Evolutionary conservation across 2,113 vertebrate species (phyloP), one percentile per base, ranked within the genome.

Genomic region (Copsychus sechellarum): DNA sequence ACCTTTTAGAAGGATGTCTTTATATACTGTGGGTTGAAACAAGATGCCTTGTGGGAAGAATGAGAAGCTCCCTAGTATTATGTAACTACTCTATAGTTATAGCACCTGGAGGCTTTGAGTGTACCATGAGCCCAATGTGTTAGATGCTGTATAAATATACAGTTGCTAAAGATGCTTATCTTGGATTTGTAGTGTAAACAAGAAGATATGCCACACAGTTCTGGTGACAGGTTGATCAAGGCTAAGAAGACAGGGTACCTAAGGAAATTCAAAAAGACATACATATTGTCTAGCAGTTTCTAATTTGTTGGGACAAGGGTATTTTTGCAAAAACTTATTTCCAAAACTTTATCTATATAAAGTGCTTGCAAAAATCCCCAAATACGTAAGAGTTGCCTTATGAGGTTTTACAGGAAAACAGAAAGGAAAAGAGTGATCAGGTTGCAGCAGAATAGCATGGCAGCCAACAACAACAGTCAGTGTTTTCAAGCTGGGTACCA

Each of bases 121-220:
- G 17, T 56, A 61, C 81, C 69, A 53, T 60, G n/a, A 86, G 38
- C 31, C 48, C 38, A 84, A 65, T 0, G 0, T 53, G 48, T 43
- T 34, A 78, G 67, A 62, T 66, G 79, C n/a, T 80, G 12, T 65
- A 81, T 66, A 95, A 95, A 83, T 57, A 92, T 5, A 61, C 16
- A 87, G 50, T 61, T 85, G 62, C 45, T 82, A 81, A 87, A 64
- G 93, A 92, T 31, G 16, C 69, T 92, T 90, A 57, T 83, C 88
- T 67, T 67, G 88, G 79, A 92, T 94, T 95, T 93, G 66, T 43
- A 94, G 40, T 26, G 60, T 64, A 95, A 96, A 95, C 57, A 45
- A 88, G 64, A 86, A 94, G 47, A 56, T 54, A 50, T 24, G 29
- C 40, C 5, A 2, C 3, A 4, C 19, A 61, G 47, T 74, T 79